Conservation (phyloP, 35 echinoderm and acorn worm genomes). For the Lytechinus variegatus region DNA sequence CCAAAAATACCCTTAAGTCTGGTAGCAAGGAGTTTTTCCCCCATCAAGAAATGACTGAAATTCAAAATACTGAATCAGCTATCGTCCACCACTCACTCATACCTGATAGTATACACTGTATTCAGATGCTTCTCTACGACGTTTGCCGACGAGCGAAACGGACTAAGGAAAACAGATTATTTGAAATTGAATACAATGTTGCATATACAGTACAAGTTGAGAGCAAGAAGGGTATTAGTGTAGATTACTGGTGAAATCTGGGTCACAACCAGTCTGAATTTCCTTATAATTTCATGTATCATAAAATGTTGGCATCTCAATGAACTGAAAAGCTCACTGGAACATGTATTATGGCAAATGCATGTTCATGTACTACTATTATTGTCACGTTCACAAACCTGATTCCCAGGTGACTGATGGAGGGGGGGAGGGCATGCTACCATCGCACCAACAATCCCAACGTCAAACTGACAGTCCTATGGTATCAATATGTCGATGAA, state of each 20-base stretch:
- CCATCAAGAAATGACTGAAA: neutral
- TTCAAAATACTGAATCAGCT: neutral
- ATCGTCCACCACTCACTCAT: neutral
- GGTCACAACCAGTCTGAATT: too few species aligned
- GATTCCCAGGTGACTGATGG: too few species aligned
- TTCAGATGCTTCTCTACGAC: neutral
- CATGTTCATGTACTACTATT: too few species aligned
- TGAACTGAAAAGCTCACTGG: too few species aligned
- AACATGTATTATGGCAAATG: too few species aligned
- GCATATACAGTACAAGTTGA: neutral
- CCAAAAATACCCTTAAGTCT: neutral
- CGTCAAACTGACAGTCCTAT: too few species aligned
- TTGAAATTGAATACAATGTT: neutral
- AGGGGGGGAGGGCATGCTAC: too few species aligned
- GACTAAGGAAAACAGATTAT: constrained; percentile 12
- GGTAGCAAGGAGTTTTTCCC: neutral
- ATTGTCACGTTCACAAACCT: too few species aligned
- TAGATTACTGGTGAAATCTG: neutral
- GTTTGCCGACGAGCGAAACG: neutral
- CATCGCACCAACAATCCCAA: too few species aligned
- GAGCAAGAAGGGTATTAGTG: neutral
- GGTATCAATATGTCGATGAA: too few species aligned
- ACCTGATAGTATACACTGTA: constrained; percentile 26
- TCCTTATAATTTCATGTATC: too few species aligned
- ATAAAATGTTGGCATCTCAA: too few species aligned